Evolutionary conservation across 2,797 vertebrate species (phyloP), one percentile per base, ranked within the genome.

Genomic region (Holocentrus rufus): DNA sequence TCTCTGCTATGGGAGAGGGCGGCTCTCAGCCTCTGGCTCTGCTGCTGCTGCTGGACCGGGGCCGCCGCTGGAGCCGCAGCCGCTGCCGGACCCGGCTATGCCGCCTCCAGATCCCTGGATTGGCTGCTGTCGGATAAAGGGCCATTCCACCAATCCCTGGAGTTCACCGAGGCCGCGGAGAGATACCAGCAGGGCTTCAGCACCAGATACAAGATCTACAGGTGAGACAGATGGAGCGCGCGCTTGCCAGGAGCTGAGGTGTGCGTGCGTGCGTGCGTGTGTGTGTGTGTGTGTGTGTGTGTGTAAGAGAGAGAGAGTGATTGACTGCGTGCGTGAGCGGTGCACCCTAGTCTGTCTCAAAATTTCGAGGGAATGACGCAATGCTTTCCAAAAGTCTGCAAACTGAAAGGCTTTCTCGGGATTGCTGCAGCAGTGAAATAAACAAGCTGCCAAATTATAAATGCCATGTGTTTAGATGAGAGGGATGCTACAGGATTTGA

Each of bases 171-270:
- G 93, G 97, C 97, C 85, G 94, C 95, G 88, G 97, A 98, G 93
- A 94, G 96, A 92, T 95, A 97, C 92, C 96, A 95, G 74, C 96
- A 98, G 89, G 97, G 97, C 85, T 98, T 95, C 93, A 95, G 92
- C 91, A 98, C 97, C 76, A 94, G 96, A 95, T 98, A 98, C 94
- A 98, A 98, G 94, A 98, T 98, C 89, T 98, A 98, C 96, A 98
- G 97, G 97, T 98, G 94, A 92, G 87, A 25, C 27, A 1, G 27
- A 7, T 20, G 25, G 31, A 13, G 17, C 52, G 36, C 25, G 36
- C 10, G 36, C 36, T 39, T 2, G 36, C 7, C 7, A 2, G 7
- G 9, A 10, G 36, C 9, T 5, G 58, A 17, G 11, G 2, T 62
- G 25, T 63, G 25, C 30, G 44, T 20, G 44, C 9, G 23, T 47